Percentiles rank a stretch among this genome's conserved stretches.
phyloP scores from a whole-genome alignment of 1,140 invertebrate species.

The Ruditapes philippinarum region DNA sequence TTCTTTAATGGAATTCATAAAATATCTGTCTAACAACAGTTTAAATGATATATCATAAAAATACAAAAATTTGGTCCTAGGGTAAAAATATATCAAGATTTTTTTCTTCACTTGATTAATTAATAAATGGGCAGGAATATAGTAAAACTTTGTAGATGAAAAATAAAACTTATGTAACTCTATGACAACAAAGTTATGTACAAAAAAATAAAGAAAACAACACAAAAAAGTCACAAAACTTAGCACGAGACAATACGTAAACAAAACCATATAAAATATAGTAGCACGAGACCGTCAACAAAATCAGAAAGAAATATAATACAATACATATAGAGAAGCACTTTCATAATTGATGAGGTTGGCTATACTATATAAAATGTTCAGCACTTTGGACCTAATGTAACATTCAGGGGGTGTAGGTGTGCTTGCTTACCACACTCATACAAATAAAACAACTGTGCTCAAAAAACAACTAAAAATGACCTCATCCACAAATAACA shows the following conservation, averaged over 20 bases:
- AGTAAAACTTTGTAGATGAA: no score
- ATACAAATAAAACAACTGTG: background rate
- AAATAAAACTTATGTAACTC: background rate
- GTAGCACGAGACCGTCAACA: conserved; percentile 6
- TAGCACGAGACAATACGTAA: background rate
- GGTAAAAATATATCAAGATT: no score
- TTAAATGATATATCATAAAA: background rate
- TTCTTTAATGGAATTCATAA: background rate
- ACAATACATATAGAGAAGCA: background rate
- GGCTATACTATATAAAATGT: conserved; percentile 6
- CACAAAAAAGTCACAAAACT: background rate
- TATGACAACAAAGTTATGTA: background rate
- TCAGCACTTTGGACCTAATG: background rate
- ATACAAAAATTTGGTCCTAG: no score
- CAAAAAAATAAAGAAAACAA: conserved; percentile 1
- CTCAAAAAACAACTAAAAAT: background rate
- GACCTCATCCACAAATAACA: conserved; percentile 27
- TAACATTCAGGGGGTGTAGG: background rate
- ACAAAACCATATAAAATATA: conserved; percentile 16
- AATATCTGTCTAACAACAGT: no score
- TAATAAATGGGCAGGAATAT: no score
- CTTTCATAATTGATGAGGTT: conserved; percentile 7
- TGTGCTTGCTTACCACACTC: no score
- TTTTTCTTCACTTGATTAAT: no score
- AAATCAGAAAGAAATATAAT: conserved; percentile 14